Evolutionary conservation across 2,888 invertebrate species (phyloP).

Genomic region (Drymonia ruficornis): DNA sequence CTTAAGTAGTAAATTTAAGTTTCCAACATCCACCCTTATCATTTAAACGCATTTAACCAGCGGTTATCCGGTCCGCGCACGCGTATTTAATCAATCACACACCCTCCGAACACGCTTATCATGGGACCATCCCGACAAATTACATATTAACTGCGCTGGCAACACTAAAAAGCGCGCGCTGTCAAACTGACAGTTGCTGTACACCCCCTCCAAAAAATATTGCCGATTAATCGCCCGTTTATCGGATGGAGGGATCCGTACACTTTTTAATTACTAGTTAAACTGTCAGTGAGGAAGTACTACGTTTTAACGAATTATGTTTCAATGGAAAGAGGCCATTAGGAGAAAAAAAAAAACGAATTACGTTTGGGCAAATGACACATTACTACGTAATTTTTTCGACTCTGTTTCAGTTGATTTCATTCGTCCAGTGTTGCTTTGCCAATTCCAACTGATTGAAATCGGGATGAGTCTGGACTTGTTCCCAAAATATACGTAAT

Average conservation of each 20-base stretch:
- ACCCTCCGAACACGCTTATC: constrained; percentile 69
- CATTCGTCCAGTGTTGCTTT: too few species aligned
- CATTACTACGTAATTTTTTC: too few species aligned
- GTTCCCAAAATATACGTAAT: too few species aligned
- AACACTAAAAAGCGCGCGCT: constrained; percentile 71
- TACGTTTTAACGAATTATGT: too few species aligned
- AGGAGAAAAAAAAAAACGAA: too few species aligned
- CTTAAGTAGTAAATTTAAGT: not conserved
- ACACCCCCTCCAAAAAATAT: constrained; percentile 50
- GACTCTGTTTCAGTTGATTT: too few species aligned
- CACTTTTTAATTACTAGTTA: not conserved
- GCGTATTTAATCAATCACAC: constrained; percentile 82
- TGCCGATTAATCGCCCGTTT: constrained; percentile 17
- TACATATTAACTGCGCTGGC: constrained; percentile 75
- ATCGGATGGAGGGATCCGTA: constrained; percentile 19
- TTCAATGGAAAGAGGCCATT: too few species aligned
- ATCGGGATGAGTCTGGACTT: too few species aligned
- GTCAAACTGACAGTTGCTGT: constrained; percentile 66
- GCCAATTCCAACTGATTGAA: too few species aligned
- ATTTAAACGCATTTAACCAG: constrained; percentile 65
- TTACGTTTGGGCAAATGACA: too few species aligned
- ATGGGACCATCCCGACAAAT: constrained; percentile 76
- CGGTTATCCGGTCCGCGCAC: constrained; percentile 73
- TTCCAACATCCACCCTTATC: constrained; percentile 49
- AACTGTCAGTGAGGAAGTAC: too few species aligned